Conservation (phyloP, 2,797 vertebrate genomes). For the Enoplosus armatus region DNA sequence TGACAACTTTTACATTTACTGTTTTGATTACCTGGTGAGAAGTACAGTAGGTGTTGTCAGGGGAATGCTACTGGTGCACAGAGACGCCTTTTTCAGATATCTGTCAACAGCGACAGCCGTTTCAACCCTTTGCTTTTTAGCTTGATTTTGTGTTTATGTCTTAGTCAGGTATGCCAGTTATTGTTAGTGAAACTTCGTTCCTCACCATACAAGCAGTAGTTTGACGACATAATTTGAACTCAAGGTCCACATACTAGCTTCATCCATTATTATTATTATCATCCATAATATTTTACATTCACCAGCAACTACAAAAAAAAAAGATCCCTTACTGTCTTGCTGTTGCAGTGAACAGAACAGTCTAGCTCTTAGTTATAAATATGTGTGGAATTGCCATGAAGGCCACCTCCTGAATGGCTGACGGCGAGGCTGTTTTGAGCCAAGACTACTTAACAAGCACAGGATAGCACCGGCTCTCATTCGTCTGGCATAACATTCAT, state of each 20-base stretch:
- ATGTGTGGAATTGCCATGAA: conserved; percentile 27
- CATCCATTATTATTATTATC: neutral
- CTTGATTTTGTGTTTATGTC: neutral
- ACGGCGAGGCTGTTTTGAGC: conserved; percentile 30
- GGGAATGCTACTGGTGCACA: neutral
- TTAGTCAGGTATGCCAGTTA: neutral
- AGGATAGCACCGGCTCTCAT: conserved; percentile 27
- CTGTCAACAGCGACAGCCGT: neutral
- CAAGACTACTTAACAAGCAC: conserved; percentile 31
- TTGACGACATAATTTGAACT: neutral
- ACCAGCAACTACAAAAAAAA: neutral
- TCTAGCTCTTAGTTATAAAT: conserved; percentile 48
- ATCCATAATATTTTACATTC: neutral
- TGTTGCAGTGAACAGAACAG: conserved; percentile 18
- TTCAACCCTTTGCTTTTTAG: neutral
- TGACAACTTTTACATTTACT: neutral
- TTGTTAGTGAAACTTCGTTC: neutral
- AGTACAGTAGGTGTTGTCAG: neutral
- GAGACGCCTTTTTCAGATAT: neutral
- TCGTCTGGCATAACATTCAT: conserved; percentile 29
- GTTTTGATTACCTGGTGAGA: neutral
- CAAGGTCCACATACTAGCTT: neutral
- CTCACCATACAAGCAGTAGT: neutral
- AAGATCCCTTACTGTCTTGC: neutral
- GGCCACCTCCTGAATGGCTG: conserved; percentile 36